These are phyloP conservation scores for Lochmaea crataegi DNA, from an alignment of 2,888 invertebrate genomes.

Conservation along the genomic window DNA sequence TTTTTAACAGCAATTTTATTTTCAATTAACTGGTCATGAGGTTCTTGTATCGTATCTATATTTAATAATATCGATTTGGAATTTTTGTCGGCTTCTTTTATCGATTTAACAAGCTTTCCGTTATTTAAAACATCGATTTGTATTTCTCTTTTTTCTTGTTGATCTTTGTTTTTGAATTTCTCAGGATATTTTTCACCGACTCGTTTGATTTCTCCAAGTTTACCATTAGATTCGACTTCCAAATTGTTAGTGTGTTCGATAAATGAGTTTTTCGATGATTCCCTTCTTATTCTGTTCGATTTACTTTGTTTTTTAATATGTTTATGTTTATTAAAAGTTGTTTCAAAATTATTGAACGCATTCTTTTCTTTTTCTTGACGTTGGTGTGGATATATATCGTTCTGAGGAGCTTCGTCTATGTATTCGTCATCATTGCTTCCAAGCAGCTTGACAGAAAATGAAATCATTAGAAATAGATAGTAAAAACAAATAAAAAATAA, in stretches of 20 bases:
- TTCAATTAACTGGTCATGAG: neutral
- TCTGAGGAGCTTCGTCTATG: slow-evolving; percentile 41
- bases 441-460: slow-evolving; percentile 1
- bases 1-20: neutral
- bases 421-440: slow-evolving; percentile 23
- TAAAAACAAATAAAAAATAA: neutral
- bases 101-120: slow-evolving; percentile 50
- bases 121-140: slow-evolving; percentile 49
- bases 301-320: slow-evolving; percentile 24
- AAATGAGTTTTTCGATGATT: slow-evolving; percentile 37
- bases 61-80: slow-evolving; percentile 51
- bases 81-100: slow-evolving; percentile 44
- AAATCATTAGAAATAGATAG: neutral
- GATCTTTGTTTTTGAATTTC: slow-evolving; percentile 29
- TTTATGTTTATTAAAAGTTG: slow-evolving; percentile 15
- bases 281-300: slow-evolving; percentile 43
- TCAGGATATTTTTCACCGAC: slow-evolving; percentile 45
- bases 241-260: slow-evolving; percentile 32
- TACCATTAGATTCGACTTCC: slow-evolving; percentile 40
- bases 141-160: slow-evolving; percentile 38
- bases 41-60: slow-evolving; percentile 34
- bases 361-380: slow-evolving; percentile 40
- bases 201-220: slow-evolving; percentile 42
- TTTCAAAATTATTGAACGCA: slow-evolving; percentile 6
- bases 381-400: slow-evolving; percentile 50